phyloP scores from a whole-genome alignment of 1,140 invertebrate genomes.

The Scylla paramamosain region DNA sequence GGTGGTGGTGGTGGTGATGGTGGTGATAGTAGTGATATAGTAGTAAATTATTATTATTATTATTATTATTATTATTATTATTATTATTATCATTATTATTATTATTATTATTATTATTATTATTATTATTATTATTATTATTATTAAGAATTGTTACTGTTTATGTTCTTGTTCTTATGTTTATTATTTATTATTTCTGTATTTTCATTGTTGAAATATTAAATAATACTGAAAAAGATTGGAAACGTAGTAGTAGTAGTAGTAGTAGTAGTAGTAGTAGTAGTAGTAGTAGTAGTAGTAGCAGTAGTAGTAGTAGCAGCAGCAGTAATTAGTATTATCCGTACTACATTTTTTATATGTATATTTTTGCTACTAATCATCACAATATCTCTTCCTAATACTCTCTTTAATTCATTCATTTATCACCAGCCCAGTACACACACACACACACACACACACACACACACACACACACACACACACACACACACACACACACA shows the following conservation, averaged over 20 bases:
- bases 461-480: not conserved
- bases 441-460: not conserved
- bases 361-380: too few relatives aligned
- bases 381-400: too few relatives aligned
- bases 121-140: not conserved
- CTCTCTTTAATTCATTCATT: too few relatives aligned
- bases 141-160: not conserved
- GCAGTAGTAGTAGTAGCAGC: constrained; percentile 15
- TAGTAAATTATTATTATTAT: too few relatives aligned
- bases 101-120: not conserved
- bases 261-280: not conserved
- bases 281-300: constrained; percentile 18
- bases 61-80: too few relatives aligned
- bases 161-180: not conserved
- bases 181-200: too few relatives aligned
- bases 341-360: not conserved
- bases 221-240: too few relatives aligned
- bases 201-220: too few relatives aligned
- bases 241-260: constrained; percentile 8
- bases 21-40: not conserved
- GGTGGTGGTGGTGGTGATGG: not conserved
- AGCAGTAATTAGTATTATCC: not conserved
- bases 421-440: too few relatives aligned
- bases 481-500: not conserved
- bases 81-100: too few relatives aligned